Conservation (phyloP, 2,797 vertebrate species). For the Paguma larvata region DNA sequence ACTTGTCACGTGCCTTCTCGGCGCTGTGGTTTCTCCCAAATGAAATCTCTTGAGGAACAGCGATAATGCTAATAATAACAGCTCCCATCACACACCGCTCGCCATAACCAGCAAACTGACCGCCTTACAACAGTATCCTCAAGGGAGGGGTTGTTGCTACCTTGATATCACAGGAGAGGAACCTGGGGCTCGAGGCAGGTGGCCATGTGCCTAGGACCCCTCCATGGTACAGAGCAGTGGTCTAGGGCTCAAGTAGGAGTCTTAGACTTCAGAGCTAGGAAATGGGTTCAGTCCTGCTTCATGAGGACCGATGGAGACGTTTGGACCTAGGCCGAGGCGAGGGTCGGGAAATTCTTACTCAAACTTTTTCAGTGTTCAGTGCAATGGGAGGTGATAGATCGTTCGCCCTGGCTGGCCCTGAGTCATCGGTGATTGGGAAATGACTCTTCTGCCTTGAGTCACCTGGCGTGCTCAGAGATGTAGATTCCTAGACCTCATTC, state of each 20-base stretch:
- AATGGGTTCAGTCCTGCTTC: neutral
- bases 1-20: neutral
- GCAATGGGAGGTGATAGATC: neutral
- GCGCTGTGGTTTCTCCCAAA: neutral
- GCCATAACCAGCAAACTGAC: neutral
- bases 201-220: neutral
- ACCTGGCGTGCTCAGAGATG: neutral
- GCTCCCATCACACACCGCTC: neutral
- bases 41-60: neutral
- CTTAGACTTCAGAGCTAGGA: neutral
- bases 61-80: neutral
- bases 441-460: neutral
- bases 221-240: neutral
- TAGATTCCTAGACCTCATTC: neutral
- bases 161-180: neutral
- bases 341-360: neutral
- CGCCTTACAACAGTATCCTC: neutral
- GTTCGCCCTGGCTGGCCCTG: neutral
- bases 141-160: neutral
- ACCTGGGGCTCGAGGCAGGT: neutral
- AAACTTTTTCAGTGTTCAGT: neutral
- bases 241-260: too few species aligned
- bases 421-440: neutral
- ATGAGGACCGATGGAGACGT: fast-evolving
- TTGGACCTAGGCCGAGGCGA: fast-evolving